Conservation (phyloP, 2,888 invertebrate genomes). For the Parascotia fuliginaria region DNA sequence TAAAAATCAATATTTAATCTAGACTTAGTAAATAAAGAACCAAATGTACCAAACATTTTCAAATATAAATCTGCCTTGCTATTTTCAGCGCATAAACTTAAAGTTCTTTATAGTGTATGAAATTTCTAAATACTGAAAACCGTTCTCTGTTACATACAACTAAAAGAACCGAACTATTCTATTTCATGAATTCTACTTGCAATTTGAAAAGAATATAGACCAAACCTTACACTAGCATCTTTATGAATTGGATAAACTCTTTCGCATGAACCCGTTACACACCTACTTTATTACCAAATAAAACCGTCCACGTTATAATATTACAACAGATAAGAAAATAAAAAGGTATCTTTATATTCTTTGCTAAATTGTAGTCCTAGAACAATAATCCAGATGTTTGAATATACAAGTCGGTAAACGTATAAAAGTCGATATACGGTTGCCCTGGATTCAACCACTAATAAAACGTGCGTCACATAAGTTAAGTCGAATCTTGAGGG, state of each 20-base stretch:
- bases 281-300: slow-evolving; percentile 1
- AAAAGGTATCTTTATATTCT: background rate
- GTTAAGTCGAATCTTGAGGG: slow-evolving; percentile 78
- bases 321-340: background rate
- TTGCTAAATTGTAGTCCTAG: no score
- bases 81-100: background rate
- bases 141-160: background rate
- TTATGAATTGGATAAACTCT: slow-evolving; percentile 3
- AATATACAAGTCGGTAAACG: slow-evolving; percentile 48
- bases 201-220: background rate
- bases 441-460: slow-evolving; percentile 68
- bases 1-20: no score
- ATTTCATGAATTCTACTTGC: background rate
- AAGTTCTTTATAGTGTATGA: background rate
- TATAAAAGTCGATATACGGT: slow-evolving; percentile 64
- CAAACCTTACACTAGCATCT: background rate
- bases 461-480: slow-evolving; percentile 81
- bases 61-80: background rate
- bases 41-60: background rate
- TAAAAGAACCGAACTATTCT: background rate
- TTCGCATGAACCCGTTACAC: background rate
- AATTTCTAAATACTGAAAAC: background rate
- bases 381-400: no score
- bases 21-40: background rate
- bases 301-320: background rate